Evolutionary conservation across 2,797 vertebrate genomes (phyloP), one percentile per base, ranked within the genome.

Genomic region (Rhyacichthys aspro): DNA sequence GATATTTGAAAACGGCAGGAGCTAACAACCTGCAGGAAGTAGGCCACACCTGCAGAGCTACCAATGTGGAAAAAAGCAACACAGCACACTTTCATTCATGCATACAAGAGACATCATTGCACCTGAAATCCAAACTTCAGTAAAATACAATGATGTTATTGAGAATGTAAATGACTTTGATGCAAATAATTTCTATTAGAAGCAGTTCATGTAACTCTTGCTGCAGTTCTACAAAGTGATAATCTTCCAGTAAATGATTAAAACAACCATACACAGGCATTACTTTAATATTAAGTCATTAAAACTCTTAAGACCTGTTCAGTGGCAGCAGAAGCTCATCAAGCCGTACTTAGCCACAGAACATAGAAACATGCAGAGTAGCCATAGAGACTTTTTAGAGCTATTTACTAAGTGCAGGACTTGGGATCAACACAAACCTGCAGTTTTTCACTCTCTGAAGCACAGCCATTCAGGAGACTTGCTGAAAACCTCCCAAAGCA

Each of bases 21-120:
- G 37, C 15, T 19, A 47, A 67, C 59, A 63, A 69, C 43, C 71
- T 68, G 42, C 54, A 67, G 34, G 57, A 74, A 75, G 37, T 68
- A 42, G 64, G 60, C 1, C 63, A 75, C 68, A 74, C 64, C 64
- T 77, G 67, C 64, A 44, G 36, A 72, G 77, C 52, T 2, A 19
- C 11, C 8, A 14, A 28, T 3, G 17, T 43, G 39, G 61, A 15
- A 17, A 18, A 41, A 19, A 23, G 9, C 19, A 9, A 23, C 1
- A 53, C 36, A 18, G 55, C 17, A 48, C 54, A 68, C 41, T 28
- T 17, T 77, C 36, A 43, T 47, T 42, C 9, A 52, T 23, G 39
- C 18, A 11, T 2, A 43, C 52, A 54, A 34, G 42, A 52, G 57
- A 50, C 55, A 43, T 3, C 16, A 28, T 36, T 49, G 28, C 19